phyloP scores from a whole-genome alignment of 1,140 invertebrate species.

The Octopus sinensis region DNA sequence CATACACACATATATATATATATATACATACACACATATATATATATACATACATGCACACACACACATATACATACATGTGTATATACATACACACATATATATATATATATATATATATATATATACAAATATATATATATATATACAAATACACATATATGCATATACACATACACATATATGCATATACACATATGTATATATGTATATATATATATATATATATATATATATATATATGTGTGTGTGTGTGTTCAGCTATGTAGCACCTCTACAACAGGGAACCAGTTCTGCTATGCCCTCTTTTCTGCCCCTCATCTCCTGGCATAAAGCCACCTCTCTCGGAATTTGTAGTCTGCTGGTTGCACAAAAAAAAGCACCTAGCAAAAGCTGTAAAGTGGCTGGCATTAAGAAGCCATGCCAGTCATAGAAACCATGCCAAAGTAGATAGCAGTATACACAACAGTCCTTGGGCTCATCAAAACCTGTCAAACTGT shows the following conservation, averaged over 20 bases:
- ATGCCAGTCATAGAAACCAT: no score
- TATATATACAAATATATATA: conserved; percentile 1
- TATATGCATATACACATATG: background rate
- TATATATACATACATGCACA: background rate
- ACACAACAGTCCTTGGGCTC: no score
- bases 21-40: background rate
- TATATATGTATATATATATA: background rate
- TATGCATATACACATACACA: background rate
- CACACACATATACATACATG: conserved; percentile 12
- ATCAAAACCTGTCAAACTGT: no score
- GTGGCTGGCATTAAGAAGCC: no score
- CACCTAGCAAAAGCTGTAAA: no score
- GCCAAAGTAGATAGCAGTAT: no score
- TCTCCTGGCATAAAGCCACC: no score
- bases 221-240: background rate
- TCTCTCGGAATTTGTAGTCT: no score
- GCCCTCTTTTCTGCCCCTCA: no score
- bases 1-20: background rate
- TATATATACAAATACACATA: background rate
- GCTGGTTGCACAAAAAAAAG: no score
- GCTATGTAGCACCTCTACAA: no score
- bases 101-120: conserved; percentile 7
- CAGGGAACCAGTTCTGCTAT: no score
- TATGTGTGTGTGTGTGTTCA: background rate
- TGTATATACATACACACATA: conserved; percentile 14